A percentile compares a stretch with the other conserved stretches of the same genome.
Conservation (phyloP, 2,797 vertebrate genomes). For the Vespertilio murinus region DNA sequence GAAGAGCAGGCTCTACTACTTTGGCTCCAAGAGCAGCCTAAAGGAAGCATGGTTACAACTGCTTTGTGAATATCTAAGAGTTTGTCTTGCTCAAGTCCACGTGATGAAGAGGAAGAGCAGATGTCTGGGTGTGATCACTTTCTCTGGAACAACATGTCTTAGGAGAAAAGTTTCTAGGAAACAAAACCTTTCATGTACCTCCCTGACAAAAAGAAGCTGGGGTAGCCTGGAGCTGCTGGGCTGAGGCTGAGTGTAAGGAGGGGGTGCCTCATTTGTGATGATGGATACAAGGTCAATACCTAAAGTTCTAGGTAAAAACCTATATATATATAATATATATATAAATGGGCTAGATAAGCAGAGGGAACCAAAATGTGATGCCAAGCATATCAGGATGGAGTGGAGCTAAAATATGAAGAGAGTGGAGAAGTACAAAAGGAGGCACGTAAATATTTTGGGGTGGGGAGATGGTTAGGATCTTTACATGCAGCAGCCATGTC, state of each 20-base stretch:
- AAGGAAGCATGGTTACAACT: background rate
- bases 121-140: background rate
- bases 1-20: background rate
- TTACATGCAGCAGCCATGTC: background rate
- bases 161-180: background rate
- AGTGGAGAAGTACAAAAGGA: background rate
- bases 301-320: background rate
- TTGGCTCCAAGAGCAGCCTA: background rate
- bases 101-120: background rate
- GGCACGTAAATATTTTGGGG: background rate
- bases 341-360: background rate
- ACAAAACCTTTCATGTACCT: background rate
- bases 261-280: background rate
- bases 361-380: background rate
- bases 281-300: background rate
- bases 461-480: rapidly evolving
- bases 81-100: background rate
- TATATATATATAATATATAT: background rate
- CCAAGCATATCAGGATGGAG: background rate
- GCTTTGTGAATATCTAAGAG: background rate
- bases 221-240: background rate
- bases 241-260: background rate
- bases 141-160: background rate
- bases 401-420: background rate
- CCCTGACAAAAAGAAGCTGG: background rate